Base-by-base conservation (phyloP, 30 jellyfish, hydroid and myxozoan species). In the Haliclystus octoradiatus region DNA sequence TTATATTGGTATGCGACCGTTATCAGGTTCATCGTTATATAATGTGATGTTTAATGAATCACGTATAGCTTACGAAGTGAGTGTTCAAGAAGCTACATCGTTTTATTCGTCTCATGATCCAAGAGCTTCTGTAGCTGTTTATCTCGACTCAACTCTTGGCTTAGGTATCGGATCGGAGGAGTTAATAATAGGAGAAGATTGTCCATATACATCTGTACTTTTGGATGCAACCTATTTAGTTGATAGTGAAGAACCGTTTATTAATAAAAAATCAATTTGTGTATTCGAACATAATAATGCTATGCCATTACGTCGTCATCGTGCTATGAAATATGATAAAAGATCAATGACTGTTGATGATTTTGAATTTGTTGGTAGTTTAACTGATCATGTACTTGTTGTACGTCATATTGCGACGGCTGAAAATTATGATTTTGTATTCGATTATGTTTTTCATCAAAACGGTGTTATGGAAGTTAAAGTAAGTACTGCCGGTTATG, bases 51-150 rank as follows among this genome's bases (percentile, higher is more conserved):
- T 76, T 70, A 84, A 84, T 75, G 61, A 62, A 7, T 51, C 93
- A 1, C 40, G 95, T 24, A 67, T 84, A 7, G 64, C 89, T 47
- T 84, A 76, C 62, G 95, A 84, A 64, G 63, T 84, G 4, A 84
- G 93, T 69, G 24, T 77, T 72, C 95, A 76, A 50, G 95, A 84
- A 49, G 95, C 93, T 1, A 35, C 92, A 25, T 84, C 95, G 0
- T 84, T 84, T 50, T 84, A 84, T 60, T 76, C 95, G 1, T 80
- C 95, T 0, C 47, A 62, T 33, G 93, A 72, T 65, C 95, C 95
- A 33, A 70, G 83, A 23, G 85, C 68, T 49, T 64, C 83, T 31
- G 14, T 79, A 4, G 93, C 93, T 0, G 83, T 68, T 49, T 71
- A 76, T 31, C n/a, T 84, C 23, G 95, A 84, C 63, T 62, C 84